Evolutionary conservation across 2,113 vertebrate species (phyloP), one percentile per base, ranked within the genome.

Genomic region (Vidua macroura): DNA sequence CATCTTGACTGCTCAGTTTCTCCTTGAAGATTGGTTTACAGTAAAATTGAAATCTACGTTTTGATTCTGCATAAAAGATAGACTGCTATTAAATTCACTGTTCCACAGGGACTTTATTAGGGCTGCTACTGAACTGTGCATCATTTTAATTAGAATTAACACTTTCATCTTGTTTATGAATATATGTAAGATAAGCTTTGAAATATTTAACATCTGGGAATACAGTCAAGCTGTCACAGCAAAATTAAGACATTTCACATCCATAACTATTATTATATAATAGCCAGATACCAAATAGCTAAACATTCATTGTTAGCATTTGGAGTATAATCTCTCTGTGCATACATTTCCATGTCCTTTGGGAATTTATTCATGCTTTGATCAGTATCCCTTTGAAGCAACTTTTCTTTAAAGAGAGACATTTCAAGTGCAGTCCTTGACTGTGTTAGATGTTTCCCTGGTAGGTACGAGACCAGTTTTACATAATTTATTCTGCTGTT

Each of bases 321-420:
- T 95, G 93, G 73, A 97, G 90, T 85, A 97, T 96, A 97, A 98
- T 95, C 80, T 95, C 95, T 97, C 86, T 96, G 88, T 92, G 97
- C 97, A 98, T 96, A 93, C 80, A 97, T 93, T 98, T 92, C 88
- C 94, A 76, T 93, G 87, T 97, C 97, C 97, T 95, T 86, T 96
- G 96, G 98, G 98, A 98, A 98, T 98, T 97, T 97, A 96, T 96
- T 98, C 98, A 98, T 91, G 97, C 98, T 98, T 98, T 99, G 98
- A 98, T 98, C 98, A 98, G 95, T 88, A 97, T 76, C 78, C 93
- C 98, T 99, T 99, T 99, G 98, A 99, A 98, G 98, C 97, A 98
- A 98, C 49, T 92, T 96, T 98, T 95, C 97, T 98, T 98, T 98
- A 98, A 97, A 97, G 93, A 97, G 82, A 97, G 97, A 98, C 94